A percentile compares a stretch with the other conserved stretches of the same genome.
Evolutionary conservation across 2,797 vertebrate species (phyloP).

Genomic region (Podargus strigoides): DNA sequence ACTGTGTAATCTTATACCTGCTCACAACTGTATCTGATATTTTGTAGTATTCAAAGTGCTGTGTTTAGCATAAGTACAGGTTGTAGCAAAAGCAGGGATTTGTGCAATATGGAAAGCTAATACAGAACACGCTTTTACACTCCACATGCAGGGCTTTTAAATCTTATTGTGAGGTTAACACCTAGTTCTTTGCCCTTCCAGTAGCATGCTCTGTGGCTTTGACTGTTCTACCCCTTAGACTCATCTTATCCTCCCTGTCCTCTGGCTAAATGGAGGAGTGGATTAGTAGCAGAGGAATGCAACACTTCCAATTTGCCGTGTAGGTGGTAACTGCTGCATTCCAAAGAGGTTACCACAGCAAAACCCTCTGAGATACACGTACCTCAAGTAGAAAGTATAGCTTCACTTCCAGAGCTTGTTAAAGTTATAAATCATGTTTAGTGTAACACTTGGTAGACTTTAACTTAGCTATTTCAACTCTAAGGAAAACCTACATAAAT

Average conservation of each 20-base stretch:
- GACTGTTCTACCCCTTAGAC: background rate
- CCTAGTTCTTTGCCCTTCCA: background rate
- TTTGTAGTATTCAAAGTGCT: background rate
- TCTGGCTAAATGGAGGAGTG: conserved; percentile 51
- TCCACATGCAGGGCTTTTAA: background rate
- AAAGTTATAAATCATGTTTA: background rate
- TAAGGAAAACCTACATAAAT: background rate
- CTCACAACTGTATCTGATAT: background rate
- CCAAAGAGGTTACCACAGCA: conserved; percentile 14
- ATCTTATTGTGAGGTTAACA: background rate
- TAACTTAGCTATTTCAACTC: background rate
- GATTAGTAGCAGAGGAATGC: conserved; percentile 27
- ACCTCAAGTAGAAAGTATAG: background rate
- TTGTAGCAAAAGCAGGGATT: background rate
- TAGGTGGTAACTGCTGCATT: conserved; percentile 23
- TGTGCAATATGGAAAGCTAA: background rate
- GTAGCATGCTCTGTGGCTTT: background rate
- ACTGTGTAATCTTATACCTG: too few species aligned
- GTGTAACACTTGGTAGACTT: background rate
- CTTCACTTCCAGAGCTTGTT: background rate
- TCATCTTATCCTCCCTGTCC: conserved; percentile 45
- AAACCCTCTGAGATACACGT: background rate
- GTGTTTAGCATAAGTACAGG: background rate
- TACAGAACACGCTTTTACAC: background rate
- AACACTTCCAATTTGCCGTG: conserved; percentile 7